These are phyloP conservation scores for Sinhomidia bicolor DNA, from an alignment of 2,888 invertebrate species.

Conservation along the genomic window DNA sequence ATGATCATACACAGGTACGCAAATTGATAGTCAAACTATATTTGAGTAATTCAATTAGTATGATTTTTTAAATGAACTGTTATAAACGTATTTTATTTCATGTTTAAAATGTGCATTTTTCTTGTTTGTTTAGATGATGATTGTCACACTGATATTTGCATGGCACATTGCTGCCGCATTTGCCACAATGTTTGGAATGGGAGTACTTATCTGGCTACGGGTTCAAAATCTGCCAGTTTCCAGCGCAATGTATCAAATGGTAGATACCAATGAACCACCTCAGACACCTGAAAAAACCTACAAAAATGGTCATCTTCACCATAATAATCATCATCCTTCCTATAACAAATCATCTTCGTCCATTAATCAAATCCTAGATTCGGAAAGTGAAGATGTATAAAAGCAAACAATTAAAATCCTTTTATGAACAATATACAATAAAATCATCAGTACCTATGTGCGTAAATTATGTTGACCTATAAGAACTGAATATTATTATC, in stretches of 20 bases:
- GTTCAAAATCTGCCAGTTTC: slow-evolving; percentile 77
- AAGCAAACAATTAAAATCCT: not conserved
- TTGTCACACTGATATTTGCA: slow-evolving; percentile 81
- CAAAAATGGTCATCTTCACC: slow-evolving; percentile 45
- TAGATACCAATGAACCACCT: slow-evolving; percentile 76
- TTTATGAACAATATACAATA: not conserved
- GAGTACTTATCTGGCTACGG: slow-evolving; percentile 74
- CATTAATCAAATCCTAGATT: slow-evolving; percentile 77
- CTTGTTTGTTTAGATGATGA: slow-evolving; percentile 81
- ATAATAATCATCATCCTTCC: slow-evolving; percentile 61
- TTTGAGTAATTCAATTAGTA: not conserved
- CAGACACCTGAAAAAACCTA: slow-evolving; percentile 60
- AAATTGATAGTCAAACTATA: not conserved
- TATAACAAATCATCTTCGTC: slow-evolving; percentile 64
- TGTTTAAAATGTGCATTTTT: not conserved
- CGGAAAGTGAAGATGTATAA: slow-evolving; percentile 79
- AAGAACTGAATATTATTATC: not conserved
- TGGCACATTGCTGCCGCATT: slow-evolving; percentile 80
- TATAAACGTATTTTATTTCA: not conserved
- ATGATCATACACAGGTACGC: slow-evolving; percentile 81
- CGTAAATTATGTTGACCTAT: not conserved
- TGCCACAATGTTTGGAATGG: slow-evolving; percentile 74
- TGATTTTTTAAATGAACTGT: no score
- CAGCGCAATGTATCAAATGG: slow-evolving; percentile 77
- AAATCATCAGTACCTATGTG: not conserved